Percentiles rank a stretch among this genome's conserved stretches.
phyloP scores from a whole-genome alignment of 2,113 vertebrate genomes.

The Colinus virginianus region DNA sequence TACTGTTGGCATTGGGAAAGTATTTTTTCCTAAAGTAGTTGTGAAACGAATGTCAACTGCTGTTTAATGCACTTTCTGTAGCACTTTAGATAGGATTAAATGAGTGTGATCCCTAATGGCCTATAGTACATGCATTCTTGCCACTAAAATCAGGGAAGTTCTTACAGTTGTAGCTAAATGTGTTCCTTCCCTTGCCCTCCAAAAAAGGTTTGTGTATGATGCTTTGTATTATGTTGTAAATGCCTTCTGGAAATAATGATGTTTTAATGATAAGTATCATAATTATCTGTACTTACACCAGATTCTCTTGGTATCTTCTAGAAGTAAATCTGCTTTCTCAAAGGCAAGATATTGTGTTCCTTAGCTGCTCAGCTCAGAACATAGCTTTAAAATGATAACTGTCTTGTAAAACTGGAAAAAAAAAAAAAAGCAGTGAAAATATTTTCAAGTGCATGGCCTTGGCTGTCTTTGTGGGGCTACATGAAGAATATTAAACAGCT shows the following conservation, averaged over 20 bases:
- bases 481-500: background rate
- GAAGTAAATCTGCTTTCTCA: background rate
- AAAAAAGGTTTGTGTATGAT: background rate
- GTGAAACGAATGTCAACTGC: background rate
- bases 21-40: background rate
- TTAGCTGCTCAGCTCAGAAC: background rate
- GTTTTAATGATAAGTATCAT: background rate
- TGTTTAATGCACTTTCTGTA: background rate
- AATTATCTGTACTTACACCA: background rate
- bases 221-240: background rate
- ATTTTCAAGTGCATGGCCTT: background rate
- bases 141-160: background rate
- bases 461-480: background rate
- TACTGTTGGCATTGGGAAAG: background rate
- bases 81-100: background rate
- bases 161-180: background rate
- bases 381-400: background rate
- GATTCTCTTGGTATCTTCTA: background rate
- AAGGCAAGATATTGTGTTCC: background rate
- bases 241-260: background rate
- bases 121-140: background rate
- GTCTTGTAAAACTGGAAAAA: background rate
- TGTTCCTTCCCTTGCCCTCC: background rate
- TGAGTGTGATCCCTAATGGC: background rate
- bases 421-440: background rate